Evolutionary conservation across 2,888 invertebrate species (phyloP), one percentile per base, ranked within the genome.

Genomic region (Drosophila koepferae): DNA sequence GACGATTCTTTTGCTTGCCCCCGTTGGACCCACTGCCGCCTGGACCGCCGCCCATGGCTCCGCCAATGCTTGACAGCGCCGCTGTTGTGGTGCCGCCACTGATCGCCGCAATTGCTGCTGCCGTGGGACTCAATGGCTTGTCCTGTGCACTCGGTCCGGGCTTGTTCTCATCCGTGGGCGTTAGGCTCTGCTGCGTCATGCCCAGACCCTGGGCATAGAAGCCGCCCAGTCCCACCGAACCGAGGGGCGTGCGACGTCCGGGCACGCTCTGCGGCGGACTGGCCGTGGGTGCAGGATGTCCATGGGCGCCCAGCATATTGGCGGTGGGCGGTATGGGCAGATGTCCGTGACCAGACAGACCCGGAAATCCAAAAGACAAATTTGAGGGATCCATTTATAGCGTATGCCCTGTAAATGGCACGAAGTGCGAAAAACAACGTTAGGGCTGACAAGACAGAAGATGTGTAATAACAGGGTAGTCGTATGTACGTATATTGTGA

Each of bases 151-250:
- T 93, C 4, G 92, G 91, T n/a, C 91, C 91, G 0, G 92, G 92
- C n/a, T 96, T 96, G 92, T 97, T 97, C 92, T 97, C 97, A 90
- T 97, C 97, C 7, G 96, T 96, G 76, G 95, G 91, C 40, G 95
- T 89, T 54, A 74, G 41, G 49, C 94, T 95, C 63, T 89, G 89
- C 64, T 89, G 90, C 14, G 89, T 55, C 81, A 92, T 86, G 3
- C 91, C 86, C 68, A 92, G 94, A 0, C 90, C 87, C 91, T 96
- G 97, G 92, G 97, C 97, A 93, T 97, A 97, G 93, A 97, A 97
- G n/a, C 97, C 97, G 31, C 97, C 97, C 36, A 97, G 94, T 18
- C 97, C 97, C 31, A 97, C 97, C 8, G 97, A 96, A 14, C 97
- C 97, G 63, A 97, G 93, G 34, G 97, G 97, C 41, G 97, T 97